phyloP scores from a whole-genome alignment of 2,888 invertebrate species.

The Tridacna gigas region DNA sequence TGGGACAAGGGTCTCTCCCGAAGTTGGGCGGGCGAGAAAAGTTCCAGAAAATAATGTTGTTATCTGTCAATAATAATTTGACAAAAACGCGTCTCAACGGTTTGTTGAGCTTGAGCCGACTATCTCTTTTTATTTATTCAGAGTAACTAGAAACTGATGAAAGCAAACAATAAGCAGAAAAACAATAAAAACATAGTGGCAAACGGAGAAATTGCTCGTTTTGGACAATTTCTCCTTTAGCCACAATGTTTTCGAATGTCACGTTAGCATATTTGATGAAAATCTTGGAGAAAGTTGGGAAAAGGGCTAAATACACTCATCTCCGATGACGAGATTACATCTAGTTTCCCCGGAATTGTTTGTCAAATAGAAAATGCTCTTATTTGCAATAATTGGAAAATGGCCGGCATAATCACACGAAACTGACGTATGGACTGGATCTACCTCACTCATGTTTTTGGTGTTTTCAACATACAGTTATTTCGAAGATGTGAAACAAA shows the following conservation, averaged over 20 bases:
- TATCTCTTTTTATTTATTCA: too few species aligned
- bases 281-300: too few species aligned
- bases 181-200: too few species aligned
- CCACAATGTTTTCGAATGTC: too few species aligned
- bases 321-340: constrained; percentile 15
- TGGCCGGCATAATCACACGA: constrained; percentile 11
- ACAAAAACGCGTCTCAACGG: background rate
- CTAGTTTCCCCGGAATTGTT: constrained; percentile 17
- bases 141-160: too few species aligned
- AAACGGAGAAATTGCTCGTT: too few species aligned
- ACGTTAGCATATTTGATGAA: too few species aligned
- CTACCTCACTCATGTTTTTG: background rate
- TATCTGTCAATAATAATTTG: background rate
- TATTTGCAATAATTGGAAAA: constrained; percentile 18
- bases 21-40: background rate
- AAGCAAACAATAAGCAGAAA: too few species aligned
- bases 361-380: constrained; percentile 1
- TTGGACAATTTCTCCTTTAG: too few species aligned
- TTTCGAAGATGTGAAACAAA: too few species aligned
- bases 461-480: too few species aligned
- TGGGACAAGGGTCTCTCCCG: too few species aligned
- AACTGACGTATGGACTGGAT: background rate
- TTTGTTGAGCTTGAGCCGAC: background rate
- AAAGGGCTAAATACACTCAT: constrained; percentile 1
- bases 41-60: background rate